Evolutionary conservation across 2,113 vertebrate genomes (phyloP).

Genomic region (Dipodomys ordii): DNA sequence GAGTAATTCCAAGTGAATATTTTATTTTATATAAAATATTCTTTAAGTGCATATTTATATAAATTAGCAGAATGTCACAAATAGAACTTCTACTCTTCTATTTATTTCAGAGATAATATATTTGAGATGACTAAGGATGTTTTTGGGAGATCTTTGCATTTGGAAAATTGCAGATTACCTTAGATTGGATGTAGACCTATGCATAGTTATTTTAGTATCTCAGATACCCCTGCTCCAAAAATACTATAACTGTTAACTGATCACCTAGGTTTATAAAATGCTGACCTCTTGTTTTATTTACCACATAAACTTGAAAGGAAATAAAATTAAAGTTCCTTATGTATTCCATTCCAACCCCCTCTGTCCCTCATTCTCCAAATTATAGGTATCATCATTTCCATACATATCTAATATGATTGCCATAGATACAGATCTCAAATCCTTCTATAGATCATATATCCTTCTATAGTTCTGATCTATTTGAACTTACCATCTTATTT

Average conservation of each 20-base stretch:
- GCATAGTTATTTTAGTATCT: conserved; percentile 5
- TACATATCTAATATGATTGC: background rate
- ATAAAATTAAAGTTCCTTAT: background rate
- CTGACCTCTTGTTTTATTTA: conserved; percentile 11
- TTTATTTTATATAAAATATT: conserved; percentile 1
- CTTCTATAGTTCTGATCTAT: conserved; percentile 6
- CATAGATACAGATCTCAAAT: background rate
- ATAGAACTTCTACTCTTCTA: background rate
- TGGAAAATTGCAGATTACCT: background rate
- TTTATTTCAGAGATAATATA: conserved; percentile 39
- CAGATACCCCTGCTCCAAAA: background rate
- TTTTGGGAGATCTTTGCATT: background rate
- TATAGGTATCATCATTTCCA: background rate
- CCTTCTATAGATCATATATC: background rate
- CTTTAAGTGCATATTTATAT: background rate
- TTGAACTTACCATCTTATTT: conserved; percentile 39
- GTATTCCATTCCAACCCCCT: background rate
- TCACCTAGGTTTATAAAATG: conserved; percentile 31
- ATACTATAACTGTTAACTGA: background rate
- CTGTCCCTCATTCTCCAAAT: background rate
- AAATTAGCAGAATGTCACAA: background rate
- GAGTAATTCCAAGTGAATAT: conserved; percentile 5
- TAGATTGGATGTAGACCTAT: background rate
- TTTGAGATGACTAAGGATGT: background rate
- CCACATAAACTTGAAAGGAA: conserved; percentile 1